Evolutionary conservation across 2,113 vertebrate genomes (phyloP).

Genomic region (Nyctibius bracteatus): DNA sequence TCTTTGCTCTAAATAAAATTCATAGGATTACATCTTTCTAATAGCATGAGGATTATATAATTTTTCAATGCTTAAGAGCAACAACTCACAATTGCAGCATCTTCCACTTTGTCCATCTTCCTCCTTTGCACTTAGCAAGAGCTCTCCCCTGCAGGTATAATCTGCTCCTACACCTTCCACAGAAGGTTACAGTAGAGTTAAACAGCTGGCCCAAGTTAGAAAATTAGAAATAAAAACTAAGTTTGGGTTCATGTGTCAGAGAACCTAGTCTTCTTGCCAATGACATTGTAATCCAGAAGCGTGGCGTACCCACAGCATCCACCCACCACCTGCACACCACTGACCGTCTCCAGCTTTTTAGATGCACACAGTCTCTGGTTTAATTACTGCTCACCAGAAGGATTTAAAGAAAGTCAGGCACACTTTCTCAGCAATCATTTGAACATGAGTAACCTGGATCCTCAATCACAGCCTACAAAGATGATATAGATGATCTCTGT

Average conservation of each 20-base stretch:
- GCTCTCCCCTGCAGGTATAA: not conserved
- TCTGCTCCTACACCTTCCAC: not conserved
- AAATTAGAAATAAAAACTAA: not conserved
- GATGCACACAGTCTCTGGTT: not conserved
- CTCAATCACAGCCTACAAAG: not conserved
- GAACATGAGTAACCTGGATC: not conserved
- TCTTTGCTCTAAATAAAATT: not conserved
- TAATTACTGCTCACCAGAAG: not conserved
- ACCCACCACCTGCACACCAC: not conserved
- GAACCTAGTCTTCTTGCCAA: not conserved
- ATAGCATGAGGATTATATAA: not conserved
- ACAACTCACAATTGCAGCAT: not conserved
- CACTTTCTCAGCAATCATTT: not conserved
- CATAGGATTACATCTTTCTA: not conserved
- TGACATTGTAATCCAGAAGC: fast-evolving
- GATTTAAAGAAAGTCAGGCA: not conserved
- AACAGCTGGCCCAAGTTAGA: not conserved
- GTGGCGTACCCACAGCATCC: not conserved
- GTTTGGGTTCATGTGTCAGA: not conserved
- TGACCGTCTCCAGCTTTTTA: not conserved
- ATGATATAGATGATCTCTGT: fast-evolving
- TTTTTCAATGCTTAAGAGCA: not conserved
- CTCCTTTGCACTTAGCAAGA: not conserved
- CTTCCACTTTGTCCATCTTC: not conserved
- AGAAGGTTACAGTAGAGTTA: not conserved